phyloP scores from a whole-genome alignment of 23 tunicate genomes.

The Oikopleura vanhoeffeni region DNA sequence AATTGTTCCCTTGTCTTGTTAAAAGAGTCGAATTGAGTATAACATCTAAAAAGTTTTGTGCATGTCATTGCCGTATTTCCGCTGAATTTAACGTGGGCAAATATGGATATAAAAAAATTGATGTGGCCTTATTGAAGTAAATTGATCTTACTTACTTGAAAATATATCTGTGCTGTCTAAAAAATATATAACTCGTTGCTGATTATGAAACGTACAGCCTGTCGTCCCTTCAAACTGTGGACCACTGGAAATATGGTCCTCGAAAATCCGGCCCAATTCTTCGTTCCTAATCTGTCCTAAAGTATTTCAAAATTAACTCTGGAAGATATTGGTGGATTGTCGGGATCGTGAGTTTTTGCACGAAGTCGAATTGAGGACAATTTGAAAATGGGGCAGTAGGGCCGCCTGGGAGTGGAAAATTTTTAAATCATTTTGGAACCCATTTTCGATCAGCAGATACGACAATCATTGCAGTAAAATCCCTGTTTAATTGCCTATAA shows the following conservation, averaged over 20 bases:
- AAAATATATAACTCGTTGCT: conserved; percentile 60
- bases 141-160: neutral
- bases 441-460: conserved; percentile 79
- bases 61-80: neutral
- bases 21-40: neutral
- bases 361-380: conserved; percentile 54
- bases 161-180: neutral
- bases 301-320: conserved; percentile 68
- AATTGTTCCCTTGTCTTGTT: too few relatives aligned
- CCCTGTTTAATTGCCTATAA: conserved; percentile 34
- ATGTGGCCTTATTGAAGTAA: too few relatives aligned
- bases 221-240: conserved; percentile 80
- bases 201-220: conserved; percentile 88
- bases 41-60: neutral
- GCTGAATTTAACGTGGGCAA: neutral
- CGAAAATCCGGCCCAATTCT: conserved; percentile 70
- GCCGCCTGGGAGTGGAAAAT: conserved; percentile 70
- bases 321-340: conserved; percentile 65
- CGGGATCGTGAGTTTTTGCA: conserved; percentile 33
- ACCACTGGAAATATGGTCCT: conserved; percentile 49
- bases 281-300: conserved; percentile 53
- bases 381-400: conserved; percentile 93
- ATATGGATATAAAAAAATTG: too few relatives aligned
- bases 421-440: conserved; percentile 47
- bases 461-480: conserved; percentile 59